Evolutionary conservation across 2,113 vertebrate genomes (phyloP).

Genomic region (Phasianus colchicus): DNA sequence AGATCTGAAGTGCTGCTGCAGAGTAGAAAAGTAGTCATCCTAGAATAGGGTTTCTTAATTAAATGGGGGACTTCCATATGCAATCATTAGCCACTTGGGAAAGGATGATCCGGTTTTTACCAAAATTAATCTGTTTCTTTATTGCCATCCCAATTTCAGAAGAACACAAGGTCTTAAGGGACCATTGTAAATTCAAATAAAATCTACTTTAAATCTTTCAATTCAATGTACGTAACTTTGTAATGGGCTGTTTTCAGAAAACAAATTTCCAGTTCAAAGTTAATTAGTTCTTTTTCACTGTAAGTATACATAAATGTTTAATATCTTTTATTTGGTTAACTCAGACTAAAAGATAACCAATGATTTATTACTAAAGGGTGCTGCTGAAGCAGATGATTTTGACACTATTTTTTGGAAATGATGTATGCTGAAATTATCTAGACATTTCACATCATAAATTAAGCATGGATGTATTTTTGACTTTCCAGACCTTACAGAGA

Average conservation of each 20-base stretch:
- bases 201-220: neutral
- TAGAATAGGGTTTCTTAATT: neutral
- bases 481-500: neutral
- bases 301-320: neutral
- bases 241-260: neutral
- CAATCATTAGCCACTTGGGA: neutral
- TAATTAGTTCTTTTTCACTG: neutral
- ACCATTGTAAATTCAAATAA: neutral
- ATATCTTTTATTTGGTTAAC: neutral
- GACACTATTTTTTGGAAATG: neutral
- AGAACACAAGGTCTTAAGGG: neutral
- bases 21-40: neutral
- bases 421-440: neutral
- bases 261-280: neutral
- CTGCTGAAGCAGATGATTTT: neutral
- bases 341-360: neutral
- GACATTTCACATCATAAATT: neutral
- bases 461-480: neutral
- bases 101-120: neutral
- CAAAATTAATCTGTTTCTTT: neutral
- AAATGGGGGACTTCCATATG: neutral
- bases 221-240: neutral
- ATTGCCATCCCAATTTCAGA: neutral
- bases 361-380: neutral
- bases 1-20: neutral